These are phyloP conservation scores for Erethizon dorsatum DNA, from an alignment of 2,797 vertebrate species.

Conservation along the genomic window DNA sequence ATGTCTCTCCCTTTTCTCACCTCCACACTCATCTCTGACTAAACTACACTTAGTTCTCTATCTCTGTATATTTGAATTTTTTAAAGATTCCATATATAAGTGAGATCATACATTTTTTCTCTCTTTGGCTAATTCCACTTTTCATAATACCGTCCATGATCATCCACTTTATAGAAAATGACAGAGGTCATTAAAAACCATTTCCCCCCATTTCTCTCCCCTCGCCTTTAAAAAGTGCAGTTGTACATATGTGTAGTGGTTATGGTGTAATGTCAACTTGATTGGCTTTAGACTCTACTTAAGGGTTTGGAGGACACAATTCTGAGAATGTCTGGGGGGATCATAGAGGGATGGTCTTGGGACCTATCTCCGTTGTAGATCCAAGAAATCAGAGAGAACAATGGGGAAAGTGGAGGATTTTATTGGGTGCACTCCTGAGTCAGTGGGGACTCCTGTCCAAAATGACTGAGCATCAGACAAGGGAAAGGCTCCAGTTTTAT, in stretches of 20 bases:
- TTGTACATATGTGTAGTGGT: neutral
- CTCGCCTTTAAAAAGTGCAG: neutral
- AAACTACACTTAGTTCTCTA: neutral
- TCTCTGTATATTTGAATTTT: neutral
- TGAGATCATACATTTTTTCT: neutral
- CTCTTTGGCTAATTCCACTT: neutral
- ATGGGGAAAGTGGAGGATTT: neutral
- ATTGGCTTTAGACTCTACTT: too few relatives aligned
- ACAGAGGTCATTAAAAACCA: neutral
- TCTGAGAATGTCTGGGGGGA: neutral
- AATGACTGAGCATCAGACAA: neutral
- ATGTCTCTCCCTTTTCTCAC: neutral
- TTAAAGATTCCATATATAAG: neutral
- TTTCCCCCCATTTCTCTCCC: neutral
- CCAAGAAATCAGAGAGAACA: neutral
- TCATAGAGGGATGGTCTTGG: neutral
- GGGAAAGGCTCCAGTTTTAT: neutral
- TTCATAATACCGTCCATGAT: neutral
- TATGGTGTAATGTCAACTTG: neutral
- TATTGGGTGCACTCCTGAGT: neutral
- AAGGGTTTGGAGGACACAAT: neutral
- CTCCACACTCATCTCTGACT: neutral
- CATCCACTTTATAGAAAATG: neutral
- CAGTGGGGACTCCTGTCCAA: neutral
- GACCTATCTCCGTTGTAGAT: neutral